Base-by-base conservation (phyloP, 2,113 vertebrate genomes). In the Eretmodus cyanostictus region DNA sequence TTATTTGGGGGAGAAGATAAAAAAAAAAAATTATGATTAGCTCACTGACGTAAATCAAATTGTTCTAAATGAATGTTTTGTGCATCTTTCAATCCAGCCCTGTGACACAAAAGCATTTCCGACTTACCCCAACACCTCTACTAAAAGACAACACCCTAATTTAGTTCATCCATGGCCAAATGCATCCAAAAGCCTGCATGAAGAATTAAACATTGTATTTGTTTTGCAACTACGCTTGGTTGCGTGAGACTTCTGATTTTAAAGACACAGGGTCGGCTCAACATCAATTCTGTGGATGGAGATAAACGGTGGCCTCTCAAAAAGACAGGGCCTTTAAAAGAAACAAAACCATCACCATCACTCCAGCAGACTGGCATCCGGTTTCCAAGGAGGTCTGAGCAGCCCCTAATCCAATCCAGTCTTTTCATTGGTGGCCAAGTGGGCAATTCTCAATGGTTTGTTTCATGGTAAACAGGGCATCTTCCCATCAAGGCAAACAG, bases 401-500 rank as follows among this genome's bases (percentile, higher is more conserved):
- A 42, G 80, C 86, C 84, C 80, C 73, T 85, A 85, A 42, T 90
- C 87, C 89, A 89, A 84, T 59, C 81, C 87, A 89, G 79, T 88
- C 93, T 93, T 94, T 96, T 96, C 94, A 94, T 42, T 87, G 71
- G 73, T 73, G 66, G 93, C 94, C 95, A 95, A 95, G 90, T 94
- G 89, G 91, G 89, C 90, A 89, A 84, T 81, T 90, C 91, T 95
- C 90, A 92, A 92, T 91, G 93, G 90, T 36, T 54, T 82, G 90
- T 92, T 92, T 94, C 88, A 94, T 92, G 91, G 92, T 89, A 89
- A 94, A 89, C 86, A 93, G 86, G 90, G 90, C 87, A 93, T 86
- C 91, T 82, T 88, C 89, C 90, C 89, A 93, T 90, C 86, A 91
- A 84, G 86, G 61, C 79, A 84, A 87, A 89, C 68, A 94, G 87